These are phyloP conservation scores for Amblyteles armatorius DNA, from an alignment of 2,888 invertebrate genomes.

Conservation along the genomic window DNA sequence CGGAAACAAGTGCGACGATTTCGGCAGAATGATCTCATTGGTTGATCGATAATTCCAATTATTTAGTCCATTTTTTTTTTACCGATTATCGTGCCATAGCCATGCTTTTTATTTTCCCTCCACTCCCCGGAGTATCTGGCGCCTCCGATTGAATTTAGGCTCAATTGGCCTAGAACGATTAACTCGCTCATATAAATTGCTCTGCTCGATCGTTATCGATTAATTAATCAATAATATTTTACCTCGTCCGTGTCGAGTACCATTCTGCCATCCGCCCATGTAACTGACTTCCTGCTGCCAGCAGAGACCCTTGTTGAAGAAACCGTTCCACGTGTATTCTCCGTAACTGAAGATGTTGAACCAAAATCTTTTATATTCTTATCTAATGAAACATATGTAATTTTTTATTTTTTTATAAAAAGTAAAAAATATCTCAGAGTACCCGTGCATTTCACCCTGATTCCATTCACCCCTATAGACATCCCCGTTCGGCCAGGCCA, in stretches of 20 bases:
- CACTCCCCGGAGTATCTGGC: slow-evolving; percentile 87
- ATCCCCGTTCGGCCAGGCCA: slow-evolving; percentile 88
- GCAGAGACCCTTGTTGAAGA: slow-evolving; percentile 86
- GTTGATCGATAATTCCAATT: neutral
- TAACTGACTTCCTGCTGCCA: slow-evolving; percentile 86
- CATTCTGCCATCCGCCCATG: slow-evolving; percentile 86
- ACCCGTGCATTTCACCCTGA: slow-evolving; percentile 86
- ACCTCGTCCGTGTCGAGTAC: slow-evolving; percentile 86
- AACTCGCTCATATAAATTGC: neutral
- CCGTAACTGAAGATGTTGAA: slow-evolving; percentile 82
- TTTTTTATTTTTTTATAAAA: too few species aligned
- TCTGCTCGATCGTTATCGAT: neutral
- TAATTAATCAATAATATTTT: slow-evolving; percentile 55
- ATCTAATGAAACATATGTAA: too few species aligned
- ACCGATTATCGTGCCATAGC: slow-evolving; percentile 83
- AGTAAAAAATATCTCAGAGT: neutral
- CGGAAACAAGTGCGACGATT: neutral
- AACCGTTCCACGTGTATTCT: slow-evolving; percentile 87
- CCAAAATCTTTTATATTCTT: neutral
- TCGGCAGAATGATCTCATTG: neutral
- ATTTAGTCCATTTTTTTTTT: neutral
- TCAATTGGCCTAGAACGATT: slow-evolving; percentile 79
- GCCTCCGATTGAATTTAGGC: slow-evolving; percentile 86
- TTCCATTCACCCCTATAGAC: slow-evolving; percentile 88
- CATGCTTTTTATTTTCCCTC: slow-evolving; percentile 87